Percentiles rank a stretch among this genome's conserved stretches.
phyloP scores from a whole-genome alignment of 1,140 invertebrate genomes.

The Pogonomyrmex barbatus region DNA sequence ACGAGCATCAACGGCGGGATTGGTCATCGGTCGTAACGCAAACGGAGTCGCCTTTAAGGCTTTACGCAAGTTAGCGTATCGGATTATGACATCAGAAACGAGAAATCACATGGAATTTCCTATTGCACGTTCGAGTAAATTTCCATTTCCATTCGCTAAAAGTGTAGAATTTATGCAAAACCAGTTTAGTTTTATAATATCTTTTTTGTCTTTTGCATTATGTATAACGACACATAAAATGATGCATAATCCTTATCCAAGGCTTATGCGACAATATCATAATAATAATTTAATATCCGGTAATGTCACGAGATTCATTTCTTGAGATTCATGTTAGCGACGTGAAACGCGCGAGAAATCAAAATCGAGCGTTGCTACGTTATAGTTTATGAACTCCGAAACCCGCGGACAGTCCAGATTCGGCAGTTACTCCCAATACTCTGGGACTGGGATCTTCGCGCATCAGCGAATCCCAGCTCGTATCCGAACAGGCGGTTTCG shows the following conservation, averaged over 20 bases:
- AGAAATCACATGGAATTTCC: constrained; percentile 1
- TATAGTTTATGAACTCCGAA: constrained; percentile 30
- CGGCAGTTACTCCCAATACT: constrained; percentile 17
- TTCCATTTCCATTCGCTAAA: neutral
- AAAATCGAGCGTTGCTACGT: constrained; percentile 15
- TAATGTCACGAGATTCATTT: neutral
- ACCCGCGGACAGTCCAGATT: constrained; percentile 8
- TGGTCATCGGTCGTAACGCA: constrained; percentile 6
- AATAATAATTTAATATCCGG: neutral
- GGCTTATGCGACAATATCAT: neutral
- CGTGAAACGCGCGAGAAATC: neutral
- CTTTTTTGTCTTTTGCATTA: neutral
- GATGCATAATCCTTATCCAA: neutral
- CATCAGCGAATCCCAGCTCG: constrained; percentile 27
- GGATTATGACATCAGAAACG: neutral
- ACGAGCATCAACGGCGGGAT: neutral
- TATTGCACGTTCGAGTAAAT: neutral
- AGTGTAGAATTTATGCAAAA: neutral
- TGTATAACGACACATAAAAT: neutral
- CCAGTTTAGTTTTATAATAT: neutral
- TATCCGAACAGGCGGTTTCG: constrained; percentile 47
- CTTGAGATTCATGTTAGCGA: neutral
- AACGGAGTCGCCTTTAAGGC: constrained; percentile 37
- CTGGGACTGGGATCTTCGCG: constrained; percentile 25
- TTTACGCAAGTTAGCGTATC: neutral